These are phyloP conservation scores for Antheraea yamamai DNA, from an alignment of 2,888 invertebrate species.

Conservation along the genomic window DNA sequence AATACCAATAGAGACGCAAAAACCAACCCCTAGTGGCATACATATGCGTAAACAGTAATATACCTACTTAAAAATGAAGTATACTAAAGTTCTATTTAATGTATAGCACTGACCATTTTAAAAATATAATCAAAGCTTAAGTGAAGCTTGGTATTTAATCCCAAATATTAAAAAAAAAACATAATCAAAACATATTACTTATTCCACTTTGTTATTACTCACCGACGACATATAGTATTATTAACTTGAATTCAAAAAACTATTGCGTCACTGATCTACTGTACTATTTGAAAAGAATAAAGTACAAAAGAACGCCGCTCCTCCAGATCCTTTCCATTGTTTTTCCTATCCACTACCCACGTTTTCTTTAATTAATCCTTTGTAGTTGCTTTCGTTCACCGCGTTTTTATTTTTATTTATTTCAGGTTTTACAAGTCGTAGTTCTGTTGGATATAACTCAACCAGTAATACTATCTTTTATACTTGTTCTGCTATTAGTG, in stretches of 20 bases:
- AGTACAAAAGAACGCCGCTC: neutral
- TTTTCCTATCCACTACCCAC: neutral
- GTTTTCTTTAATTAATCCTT: constrained; percentile 10
- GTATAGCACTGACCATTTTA: no score
- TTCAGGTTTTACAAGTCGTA: neutral
- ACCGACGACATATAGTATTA: neutral
- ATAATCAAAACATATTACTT: no score
- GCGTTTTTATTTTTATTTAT: neutral
- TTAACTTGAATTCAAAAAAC: neutral
- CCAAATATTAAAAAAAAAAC: no score
- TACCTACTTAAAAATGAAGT: no score
- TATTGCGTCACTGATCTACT: neutral
- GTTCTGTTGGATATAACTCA: neutral
- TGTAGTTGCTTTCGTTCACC: neutral
- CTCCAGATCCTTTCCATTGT: neutral
- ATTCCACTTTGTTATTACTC: neutral
- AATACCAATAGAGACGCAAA: neutral
- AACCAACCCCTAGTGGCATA: no score
- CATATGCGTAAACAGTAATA: no score
- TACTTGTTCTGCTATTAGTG: neutral
- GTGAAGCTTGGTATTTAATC: no score
- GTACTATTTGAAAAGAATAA: neutral
- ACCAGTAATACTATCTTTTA: neutral
- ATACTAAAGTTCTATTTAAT: no score
- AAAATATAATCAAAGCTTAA: no score